Conservation (phyloP, 2,888 invertebrate species). For the Conchocele bisecta region DNA sequence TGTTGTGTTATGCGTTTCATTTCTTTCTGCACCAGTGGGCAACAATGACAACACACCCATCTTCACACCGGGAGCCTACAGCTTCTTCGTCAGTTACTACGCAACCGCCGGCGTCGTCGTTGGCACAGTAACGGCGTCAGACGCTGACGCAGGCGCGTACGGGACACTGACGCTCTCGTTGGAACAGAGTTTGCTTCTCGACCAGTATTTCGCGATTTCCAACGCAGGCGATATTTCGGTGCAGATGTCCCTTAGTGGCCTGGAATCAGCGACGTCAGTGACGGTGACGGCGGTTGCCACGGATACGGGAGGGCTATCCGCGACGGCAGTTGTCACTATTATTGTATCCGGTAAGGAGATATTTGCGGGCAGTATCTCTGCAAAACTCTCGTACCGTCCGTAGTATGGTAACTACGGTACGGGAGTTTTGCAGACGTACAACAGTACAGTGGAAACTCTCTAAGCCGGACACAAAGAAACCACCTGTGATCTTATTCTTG, state of each 20-base stretch:
- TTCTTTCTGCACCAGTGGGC: not conserved
- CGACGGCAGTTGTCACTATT: slow-evolving; percentile 19
- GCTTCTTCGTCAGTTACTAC: slow-evolving; percentile 23
- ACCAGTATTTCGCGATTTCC: slow-evolving; percentile 9
- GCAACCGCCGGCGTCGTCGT: slow-evolving; percentile 9
- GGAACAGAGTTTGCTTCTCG: slow-evolving; percentile 2
- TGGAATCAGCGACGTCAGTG: too few species aligned
- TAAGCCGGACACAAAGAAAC: too few species aligned
- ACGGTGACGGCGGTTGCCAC: slow-evolving; percentile 19
- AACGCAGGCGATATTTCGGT: not conserved
- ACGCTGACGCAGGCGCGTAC: slow-evolving; percentile 14
- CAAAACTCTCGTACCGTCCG: too few species aligned
- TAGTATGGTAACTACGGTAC: too few species aligned
- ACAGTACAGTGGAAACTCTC: too few species aligned
- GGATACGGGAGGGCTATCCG: slow-evolving; percentile 19
- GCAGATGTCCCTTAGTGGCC: not conserved
- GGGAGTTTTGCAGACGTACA: too few species aligned
- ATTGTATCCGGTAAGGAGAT: slow-evolving; percentile 24
- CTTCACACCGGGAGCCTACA: slow-evolving; percentile 19
- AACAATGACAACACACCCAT: slow-evolving; percentile 23
- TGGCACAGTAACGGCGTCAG: slow-evolving; percentile 21
- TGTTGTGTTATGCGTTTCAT: not conserved
- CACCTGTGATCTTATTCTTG: too few species aligned
- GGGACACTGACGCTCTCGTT: slow-evolving; percentile 11
- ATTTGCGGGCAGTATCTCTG: too few species aligned